Evolutionary conservation across 2,888 invertebrate genomes (phyloP).

Genomic region (Cheilosia soror): DNA sequence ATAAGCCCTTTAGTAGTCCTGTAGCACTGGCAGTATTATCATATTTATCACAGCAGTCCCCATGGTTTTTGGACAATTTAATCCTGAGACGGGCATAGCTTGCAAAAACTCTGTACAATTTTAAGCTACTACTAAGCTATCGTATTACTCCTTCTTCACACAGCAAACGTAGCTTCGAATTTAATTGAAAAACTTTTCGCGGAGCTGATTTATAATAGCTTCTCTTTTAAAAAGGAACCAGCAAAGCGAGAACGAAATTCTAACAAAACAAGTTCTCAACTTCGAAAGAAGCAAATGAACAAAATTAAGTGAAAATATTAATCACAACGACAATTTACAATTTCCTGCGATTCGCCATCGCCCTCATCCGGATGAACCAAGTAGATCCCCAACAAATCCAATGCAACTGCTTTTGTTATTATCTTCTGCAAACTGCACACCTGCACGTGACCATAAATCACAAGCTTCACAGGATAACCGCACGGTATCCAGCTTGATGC

Average conservation of each 20-base stretch:
- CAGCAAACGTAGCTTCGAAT: slow-evolving; percentile 13
- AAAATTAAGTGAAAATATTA: slow-evolving; percentile 48
- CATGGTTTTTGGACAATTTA: no score
- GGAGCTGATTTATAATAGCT: slow-evolving; percentile 44
- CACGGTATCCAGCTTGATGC: not conserved
- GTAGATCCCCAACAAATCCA: not conserved
- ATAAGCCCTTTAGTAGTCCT: no score
- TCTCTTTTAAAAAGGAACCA: not conserved
- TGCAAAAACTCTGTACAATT: not conserved
- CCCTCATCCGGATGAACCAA: slow-evolving; percentile 3
- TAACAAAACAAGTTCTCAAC: slow-evolving; percentile 44
- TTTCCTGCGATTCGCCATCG: slow-evolving; percentile 6
- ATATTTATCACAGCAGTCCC: no score
- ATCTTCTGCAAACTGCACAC: slow-evolving; percentile 50
- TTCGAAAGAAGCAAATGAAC: slow-evolving; percentile 47
- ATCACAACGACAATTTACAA: slow-evolving; percentile 37
- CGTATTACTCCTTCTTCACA: not conserved
- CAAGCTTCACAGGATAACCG: slow-evolving; percentile 45
- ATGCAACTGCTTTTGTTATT: slow-evolving; percentile 33
- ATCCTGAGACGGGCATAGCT: not conserved
- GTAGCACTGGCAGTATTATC: no score
- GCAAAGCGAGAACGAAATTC: not conserved
- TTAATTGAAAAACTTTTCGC: slow-evolving; percentile 65
- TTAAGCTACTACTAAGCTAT: not conserved
- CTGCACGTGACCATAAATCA: slow-evolving; percentile 68